Evolutionary conservation across 2,888 invertebrate genomes (phyloP), one percentile per base, ranked within the genome.

Genomic region (Gisinianus flammeolus): DNA sequence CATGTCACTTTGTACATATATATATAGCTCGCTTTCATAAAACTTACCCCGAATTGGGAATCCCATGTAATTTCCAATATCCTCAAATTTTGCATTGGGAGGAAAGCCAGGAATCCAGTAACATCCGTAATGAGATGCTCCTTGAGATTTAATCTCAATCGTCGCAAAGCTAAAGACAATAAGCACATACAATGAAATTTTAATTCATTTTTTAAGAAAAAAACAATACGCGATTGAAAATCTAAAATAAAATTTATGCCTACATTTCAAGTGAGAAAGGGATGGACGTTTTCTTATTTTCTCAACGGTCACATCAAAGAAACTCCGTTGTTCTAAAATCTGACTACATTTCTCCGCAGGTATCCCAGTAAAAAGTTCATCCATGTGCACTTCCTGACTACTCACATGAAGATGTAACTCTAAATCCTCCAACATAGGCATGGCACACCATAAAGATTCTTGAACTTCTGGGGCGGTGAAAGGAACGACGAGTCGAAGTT

Each of bases 81-180:
- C 35, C 54, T 68, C 26, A 83, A 64, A 2, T 80, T 77, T 8
- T 58, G 72, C 72, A 82, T 64, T n/a, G 76, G 74, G n/a, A 77
- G 71, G 24, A 83, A 79, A 0, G 82, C 81, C 24, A 80, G 79
- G 31, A 81, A 82, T n/a, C 81, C 83, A 2, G 82, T 79, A 10
- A 83, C 74, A 69, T 83, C 82, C 6, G 83, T 83, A 26, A 83
- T 79, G 4, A 66, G 26, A 75, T 75, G 75, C 19, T 67, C 75
- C 30, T 52, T 66, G 19, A 75, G 16, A 54, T 67, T 52, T 54
- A 75, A 30, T 54, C 67, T 75, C 2, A 75, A 30, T 30, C 52
- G 22, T 54, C 28, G 44, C 54, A 75, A 28, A n/a, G 44, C 75
- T 75, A 24, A 19, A 73, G 3, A 33, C 6, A n/a, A 16, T 22